Evolutionary conservation across 2,113 vertebrate genomes (phyloP), one percentile per base, ranked within the genome.

Genomic region (Percopsis transmontana): DNA sequence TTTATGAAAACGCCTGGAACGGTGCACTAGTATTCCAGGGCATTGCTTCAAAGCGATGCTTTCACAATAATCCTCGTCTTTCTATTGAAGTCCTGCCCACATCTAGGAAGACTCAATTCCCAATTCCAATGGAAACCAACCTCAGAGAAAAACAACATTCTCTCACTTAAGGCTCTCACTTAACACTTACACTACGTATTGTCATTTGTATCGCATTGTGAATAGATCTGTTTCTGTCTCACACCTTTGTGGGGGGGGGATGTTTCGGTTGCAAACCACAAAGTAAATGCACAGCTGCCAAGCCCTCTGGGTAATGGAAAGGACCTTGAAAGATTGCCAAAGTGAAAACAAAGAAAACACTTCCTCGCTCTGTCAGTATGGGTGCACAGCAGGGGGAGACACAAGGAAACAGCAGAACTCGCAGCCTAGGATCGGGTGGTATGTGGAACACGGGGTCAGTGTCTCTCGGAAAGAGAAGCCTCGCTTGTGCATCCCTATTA

Each of bases 21-120:
- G 33, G 44, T 66, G 5, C 12, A 47, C 4, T 9, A 58, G 41
- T 44, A 20, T 72, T 71, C 61, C 21, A 40, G 51, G 51, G 55
- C 2, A 1, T 54, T 20, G 54, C n/a, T 4, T 62, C 44, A 58
- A 72, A 70, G 62, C 2, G 1, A 60, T 54, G 59, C 39, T 15
- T 52, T 2, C 2, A 7, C 53, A 51, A 57, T 58, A 56, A 69
- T 68, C 47, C 45, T 11, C 3, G 14, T 14, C 15, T 53, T 62
- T 41, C 6, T 45, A 66, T 3, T 73, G 63, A 67, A 62, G 20
- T 13, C 7, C 21, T 20, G 59, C 19, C 40, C 39, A 27, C n/a
- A 8, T 27, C 54, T 19, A 54, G 58, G n/a, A 44, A 54, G 38
- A 58, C 24, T 13, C 16, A 42, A 23, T 33, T 57, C 58, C 14